Base-by-base conservation (phyloP, 2,113 vertebrate species). In the Syrrhaptes paradoxus region DNA sequence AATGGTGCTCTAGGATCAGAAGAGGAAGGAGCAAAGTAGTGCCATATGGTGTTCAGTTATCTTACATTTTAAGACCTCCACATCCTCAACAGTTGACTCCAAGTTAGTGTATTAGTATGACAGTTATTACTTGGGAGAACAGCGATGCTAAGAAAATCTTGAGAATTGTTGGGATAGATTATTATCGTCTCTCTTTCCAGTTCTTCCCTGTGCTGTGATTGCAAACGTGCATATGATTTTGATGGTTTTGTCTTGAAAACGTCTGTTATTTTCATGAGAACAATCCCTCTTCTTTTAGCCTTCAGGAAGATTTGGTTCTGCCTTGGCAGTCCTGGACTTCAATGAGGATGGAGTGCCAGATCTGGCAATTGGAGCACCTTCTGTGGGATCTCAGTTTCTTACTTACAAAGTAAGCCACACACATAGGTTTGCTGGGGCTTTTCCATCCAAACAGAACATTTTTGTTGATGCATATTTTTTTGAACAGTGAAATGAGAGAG, bases 251-350 rank as follows among this genome's bases (percentile, higher is more conserved):
- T 36, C 38, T 34, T 29, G 67, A 67, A 84, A 78, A 48, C 0
- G 0, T 26, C 31, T 62, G 18, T 45, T 31, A 20, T 34, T 70
- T 91, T 88, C 20, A 15, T 36, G 29, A 46, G 3, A 70, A 34
- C 71, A 31, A 88, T 87, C 4, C 19, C 9, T 88, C 26, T 52
- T 67, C 63, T 79, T 95, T 88, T 38, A 98, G 98, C 96, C 97
- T 76, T 97, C 98, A 93, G 98, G 98, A 90, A 98, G 98, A 43
- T 98, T 98, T 83, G 98, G 98, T 80, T 98, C 98, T 16, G 96
- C 98, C 15, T 32, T 98, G 96, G 96, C 98, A 28, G 94, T 98
- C 65, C 67, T 98, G 91, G 98, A 98, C 71, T 98, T 98, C 48
- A 98, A 98, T 90, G 48, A 82, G 46, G 98, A 98, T 8, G 98